Conservation (phyloP, 2,113 vertebrate species). For the Haliaeetus leucogaster region DNA sequence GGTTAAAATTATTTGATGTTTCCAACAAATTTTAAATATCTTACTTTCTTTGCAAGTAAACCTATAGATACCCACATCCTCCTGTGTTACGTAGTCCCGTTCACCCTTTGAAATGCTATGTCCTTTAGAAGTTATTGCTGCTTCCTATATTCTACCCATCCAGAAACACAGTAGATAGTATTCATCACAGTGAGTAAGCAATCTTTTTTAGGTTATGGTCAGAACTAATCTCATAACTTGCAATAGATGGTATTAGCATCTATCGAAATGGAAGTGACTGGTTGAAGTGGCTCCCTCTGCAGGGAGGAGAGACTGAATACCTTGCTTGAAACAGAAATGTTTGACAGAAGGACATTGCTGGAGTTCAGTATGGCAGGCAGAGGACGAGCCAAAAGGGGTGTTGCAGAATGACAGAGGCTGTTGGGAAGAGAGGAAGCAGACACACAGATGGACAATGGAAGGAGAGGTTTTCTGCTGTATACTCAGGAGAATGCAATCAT, state of each 20-base stretch:
- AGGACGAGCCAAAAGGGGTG: neutral
- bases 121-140: neutral
- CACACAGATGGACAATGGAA: neutral
- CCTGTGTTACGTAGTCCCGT: neutral
- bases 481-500: neutral
- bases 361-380: neutral
- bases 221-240: neutral
- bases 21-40: neutral
- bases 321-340: neutral
- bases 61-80: neutral
- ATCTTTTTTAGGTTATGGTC: neutral
- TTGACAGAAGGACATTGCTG: neutral
- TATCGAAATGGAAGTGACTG: neutral
- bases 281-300: neutral
- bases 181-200: neutral
- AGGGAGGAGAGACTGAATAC: neutral
- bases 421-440: neutral
- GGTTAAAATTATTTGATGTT: neutral
- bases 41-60: neutral
- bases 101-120: neutral
- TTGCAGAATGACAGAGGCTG: neutral
- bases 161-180: neutral
- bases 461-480: neutral
- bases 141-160: neutral
- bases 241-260: neutral